Evolutionary conservation across 2,888 invertebrate genomes (phyloP).

Genomic region (Shargacucullia verbasci): DNA sequence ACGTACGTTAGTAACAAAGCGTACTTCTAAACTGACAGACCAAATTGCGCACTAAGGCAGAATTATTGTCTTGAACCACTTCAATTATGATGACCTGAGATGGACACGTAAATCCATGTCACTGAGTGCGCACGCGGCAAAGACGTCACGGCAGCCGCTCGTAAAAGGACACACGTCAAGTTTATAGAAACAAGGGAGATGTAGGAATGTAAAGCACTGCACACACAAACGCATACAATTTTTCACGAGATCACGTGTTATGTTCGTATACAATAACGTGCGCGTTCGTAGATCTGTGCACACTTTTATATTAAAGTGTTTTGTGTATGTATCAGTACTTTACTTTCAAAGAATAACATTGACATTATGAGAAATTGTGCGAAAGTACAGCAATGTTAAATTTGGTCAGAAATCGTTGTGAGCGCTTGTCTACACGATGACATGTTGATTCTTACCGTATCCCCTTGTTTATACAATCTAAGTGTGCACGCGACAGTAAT

Average conservation of each 20-base stretch:
- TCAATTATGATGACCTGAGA: constrained; percentile 34
- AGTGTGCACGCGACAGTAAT: neutral
- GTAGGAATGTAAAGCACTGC: neutral
- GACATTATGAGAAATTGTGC: too few species aligned
- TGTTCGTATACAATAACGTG: too few species aligned
- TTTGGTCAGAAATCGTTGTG: too few species aligned
- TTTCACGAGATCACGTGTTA: too few species aligned
- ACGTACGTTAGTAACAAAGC: constrained; percentile 4
- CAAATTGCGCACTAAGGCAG: constrained; percentile 18
- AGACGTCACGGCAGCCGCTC: constrained; percentile 19
- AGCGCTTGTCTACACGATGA: too few species aligned
- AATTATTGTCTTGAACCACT: constrained; percentile 37
- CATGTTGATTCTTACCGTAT: too few species aligned
- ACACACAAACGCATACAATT: too few species aligned
- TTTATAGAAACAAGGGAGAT: neutral
- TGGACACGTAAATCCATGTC: constrained; percentile 3
- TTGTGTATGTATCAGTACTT: too few species aligned
- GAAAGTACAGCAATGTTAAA: too few species aligned
- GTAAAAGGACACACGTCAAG: neutral
- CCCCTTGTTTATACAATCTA: constrained; percentile 1
- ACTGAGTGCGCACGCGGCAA: neutral
- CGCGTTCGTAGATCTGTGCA: too few species aligned
- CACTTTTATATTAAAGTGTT: too few species aligned
- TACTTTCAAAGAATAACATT: too few species aligned
- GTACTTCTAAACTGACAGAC: constrained; percentile 13